Percentiles rank a stretch among this genome's conserved stretches.
These are phyloP conservation scores for Sisyra nigra DNA, from an alignment of 2,888 invertebrate species.

Conservation along the genomic window DNA sequence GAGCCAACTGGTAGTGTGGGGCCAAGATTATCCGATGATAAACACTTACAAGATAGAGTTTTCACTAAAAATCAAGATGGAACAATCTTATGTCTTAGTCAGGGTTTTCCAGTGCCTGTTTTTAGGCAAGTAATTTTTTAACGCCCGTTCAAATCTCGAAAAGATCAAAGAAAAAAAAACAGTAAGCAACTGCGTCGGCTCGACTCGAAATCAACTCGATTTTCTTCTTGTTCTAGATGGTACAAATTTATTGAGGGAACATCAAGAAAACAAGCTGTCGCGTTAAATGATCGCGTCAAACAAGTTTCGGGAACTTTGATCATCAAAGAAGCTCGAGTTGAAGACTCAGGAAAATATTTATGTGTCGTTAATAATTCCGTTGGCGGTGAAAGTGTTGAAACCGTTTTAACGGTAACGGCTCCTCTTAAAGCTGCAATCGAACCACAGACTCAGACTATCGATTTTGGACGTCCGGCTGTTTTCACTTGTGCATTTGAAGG, in stretches of 20 bases:
- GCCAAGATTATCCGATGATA: constrained; percentile 40
- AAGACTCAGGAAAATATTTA: constrained; percentile 86
- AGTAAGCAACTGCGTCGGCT: not conserved
- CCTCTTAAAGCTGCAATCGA: constrained; percentile 78
- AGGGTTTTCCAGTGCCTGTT: constrained; percentile 55
- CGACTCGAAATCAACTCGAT: not conserved
- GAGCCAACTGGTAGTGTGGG: constrained; percentile 52
- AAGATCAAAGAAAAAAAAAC: constrained; percentile 2
- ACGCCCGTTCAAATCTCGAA: constrained; percentile 14
- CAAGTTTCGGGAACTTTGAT: constrained; percentile 90
- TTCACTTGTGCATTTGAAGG: constrained; percentile 84
- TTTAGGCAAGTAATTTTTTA: constrained; percentile 42
- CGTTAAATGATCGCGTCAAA: constrained; percentile 73
- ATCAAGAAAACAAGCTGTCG: constrained; percentile 74
- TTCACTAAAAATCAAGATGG: constrained; percentile 20
- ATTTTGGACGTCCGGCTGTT: constrained; percentile 82
- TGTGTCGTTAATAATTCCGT: constrained; percentile 92
- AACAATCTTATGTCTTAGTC: constrained; percentile 53
- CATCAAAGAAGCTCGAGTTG: constrained; percentile 77
- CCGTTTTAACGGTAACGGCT: constrained; percentile 82
- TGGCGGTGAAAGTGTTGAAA: constrained; percentile 85
- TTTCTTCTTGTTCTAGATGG: constrained; percentile 62
- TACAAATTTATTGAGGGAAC: constrained; percentile 85
- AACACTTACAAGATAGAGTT: constrained; percentile 4
- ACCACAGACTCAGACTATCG: constrained; percentile 81